These are phyloP conservation scores for Lutraria lutraria DNA, from an alignment of 2,888 invertebrate genomes.

Conservation along the genomic window DNA sequence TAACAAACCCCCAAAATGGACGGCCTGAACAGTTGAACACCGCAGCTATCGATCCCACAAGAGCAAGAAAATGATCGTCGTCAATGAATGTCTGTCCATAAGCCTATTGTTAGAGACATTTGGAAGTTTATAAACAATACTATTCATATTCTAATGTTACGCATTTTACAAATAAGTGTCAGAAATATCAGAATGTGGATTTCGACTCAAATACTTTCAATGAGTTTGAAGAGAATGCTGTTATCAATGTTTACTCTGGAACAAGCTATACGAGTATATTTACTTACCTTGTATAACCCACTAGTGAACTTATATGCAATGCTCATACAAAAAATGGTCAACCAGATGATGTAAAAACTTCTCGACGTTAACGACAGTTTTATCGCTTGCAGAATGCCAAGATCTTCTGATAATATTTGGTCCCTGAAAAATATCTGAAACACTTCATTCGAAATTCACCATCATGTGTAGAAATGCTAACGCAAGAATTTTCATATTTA, in stretches of 20 bases:
- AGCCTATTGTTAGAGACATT: constrained; percentile 74
- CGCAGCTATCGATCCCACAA: constrained; percentile 87
- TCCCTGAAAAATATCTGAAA: not conserved
- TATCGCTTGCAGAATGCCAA: constrained; percentile 32
- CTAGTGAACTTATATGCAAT: constrained; percentile 25
- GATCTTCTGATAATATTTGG: not conserved
- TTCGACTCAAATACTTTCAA: too few relatives aligned
- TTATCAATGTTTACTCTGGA: too few relatives aligned
- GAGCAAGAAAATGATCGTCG: constrained; percentile 88
- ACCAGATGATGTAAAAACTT: constrained; percentile 44
- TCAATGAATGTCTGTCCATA: constrained; percentile 87
- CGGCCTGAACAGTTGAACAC: constrained; percentile 87
- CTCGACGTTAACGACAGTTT: constrained; percentile 31
- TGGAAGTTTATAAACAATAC: not conserved
- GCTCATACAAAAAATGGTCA: constrained; percentile 26
- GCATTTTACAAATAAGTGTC: too few relatives aligned
- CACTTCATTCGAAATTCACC: not conserved
- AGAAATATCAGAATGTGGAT: too few relatives aligned
- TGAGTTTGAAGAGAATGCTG: too few relatives aligned
- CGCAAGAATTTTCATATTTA: not conserved
- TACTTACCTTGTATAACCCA: constrained; percentile 37
- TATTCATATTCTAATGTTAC: too few relatives aligned
- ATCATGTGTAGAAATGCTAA: not conserved
- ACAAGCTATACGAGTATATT: too few relatives aligned
- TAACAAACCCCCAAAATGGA: constrained; percentile 87